Base-by-base conservation (phyloP, 2,797 vertebrate species). In the Thripadectes ignobilis region DNA sequence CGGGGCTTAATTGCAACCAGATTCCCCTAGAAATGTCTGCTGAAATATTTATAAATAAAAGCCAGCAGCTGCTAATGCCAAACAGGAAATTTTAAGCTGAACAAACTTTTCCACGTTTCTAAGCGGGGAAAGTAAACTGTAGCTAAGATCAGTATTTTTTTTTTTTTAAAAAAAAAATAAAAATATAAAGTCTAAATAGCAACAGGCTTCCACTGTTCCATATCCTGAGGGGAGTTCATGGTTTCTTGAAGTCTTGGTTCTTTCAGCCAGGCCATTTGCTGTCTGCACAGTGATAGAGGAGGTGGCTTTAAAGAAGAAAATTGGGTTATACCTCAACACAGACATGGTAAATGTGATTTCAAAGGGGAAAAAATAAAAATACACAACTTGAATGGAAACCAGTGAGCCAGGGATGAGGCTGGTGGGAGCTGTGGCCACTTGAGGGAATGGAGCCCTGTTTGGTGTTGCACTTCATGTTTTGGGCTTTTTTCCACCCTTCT, bases 1-100 rank as follows among this genome's bases (percentile, higher is more conserved):
- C 12, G 3, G 49, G 10, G 2, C 39, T 29, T 90, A 85, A 95
- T 80, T 57, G 83, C 19, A 95, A 95, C 91, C 92, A 94, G 84
- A 72, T 81, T 87, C 59, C 80, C 62, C 48, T 8, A 43, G 71
- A 81, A 77, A 63, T 30, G 94, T 92, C 95, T 96, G 93, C 81
- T 96, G 95, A 69, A 96, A 92, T 96, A 96, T 97, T 97, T 97
- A 97, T 94, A 97, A 96, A 96, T 76, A 39, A 87, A 39, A 90
- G 93, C 85, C 92, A 96, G 95, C 95, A 96, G 96, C 94, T 97
- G 97, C 89, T 94, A 39, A 85, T 58, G 92, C 94, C 94, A 97
- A 97, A 96, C 96, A 96, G 96, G 96, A 96, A 96, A 97, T 92
- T 94, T 96, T 95, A 79, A 90, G 92, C 92, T 94, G 95, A 95